Conservation (phyloP, 2,888 invertebrate genomes). For the Lepeophtheirus nordmannii region DNA sequence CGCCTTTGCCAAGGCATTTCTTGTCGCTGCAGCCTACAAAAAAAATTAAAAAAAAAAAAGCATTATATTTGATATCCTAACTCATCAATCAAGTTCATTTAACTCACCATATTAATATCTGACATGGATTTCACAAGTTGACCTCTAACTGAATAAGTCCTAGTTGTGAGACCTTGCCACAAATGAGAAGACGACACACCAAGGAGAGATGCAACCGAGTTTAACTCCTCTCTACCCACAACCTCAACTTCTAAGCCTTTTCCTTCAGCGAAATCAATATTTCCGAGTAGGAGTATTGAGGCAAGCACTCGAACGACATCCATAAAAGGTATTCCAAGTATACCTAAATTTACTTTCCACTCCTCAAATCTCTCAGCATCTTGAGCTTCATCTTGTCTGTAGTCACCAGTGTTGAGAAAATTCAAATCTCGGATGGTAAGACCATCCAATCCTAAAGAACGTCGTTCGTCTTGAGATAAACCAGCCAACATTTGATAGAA, state of each 20-base stretch:
- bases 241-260: slow-evolving; percentile 48
- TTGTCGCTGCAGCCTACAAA: slow-evolving; percentile 40
- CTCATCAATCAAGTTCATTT: background rate
- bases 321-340: slow-evolving; percentile 79
- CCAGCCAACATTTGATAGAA: slow-evolving; percentile 92
- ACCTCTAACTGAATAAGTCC: slow-evolving; percentile 60
- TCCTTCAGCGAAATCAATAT: slow-evolving; percentile 69
- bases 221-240: slow-evolving; percentile 63
- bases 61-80: background rate
- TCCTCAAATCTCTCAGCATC: slow-evolving; percentile 51
- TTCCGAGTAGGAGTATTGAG: slow-evolving; percentile 75
- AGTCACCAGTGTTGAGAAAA: slow-evolving; percentile 61
- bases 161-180: slow-evolving; percentile 63
- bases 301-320: slow-evolving; percentile 82
- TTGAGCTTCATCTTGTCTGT: slow-evolving; percentile 53
- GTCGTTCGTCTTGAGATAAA: slow-evolving; percentile 63
- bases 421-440: slow-evolving; percentile 37
- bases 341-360: slow-evolving; percentile 79
- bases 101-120: slow-evolving; percentile 55
- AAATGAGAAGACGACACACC: slow-evolving; percentile 58
- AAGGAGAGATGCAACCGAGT: slow-evolving; percentile 66
- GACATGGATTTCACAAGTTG: slow-evolving; percentile 63
- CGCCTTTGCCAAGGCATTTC: slow-evolving; percentile 76
- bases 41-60: background rate
- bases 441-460: slow-evolving; percentile 32